Evolutionary conservation across 2,888 invertebrate species (phyloP).

Genomic region (Sussaba pulchella): DNA sequence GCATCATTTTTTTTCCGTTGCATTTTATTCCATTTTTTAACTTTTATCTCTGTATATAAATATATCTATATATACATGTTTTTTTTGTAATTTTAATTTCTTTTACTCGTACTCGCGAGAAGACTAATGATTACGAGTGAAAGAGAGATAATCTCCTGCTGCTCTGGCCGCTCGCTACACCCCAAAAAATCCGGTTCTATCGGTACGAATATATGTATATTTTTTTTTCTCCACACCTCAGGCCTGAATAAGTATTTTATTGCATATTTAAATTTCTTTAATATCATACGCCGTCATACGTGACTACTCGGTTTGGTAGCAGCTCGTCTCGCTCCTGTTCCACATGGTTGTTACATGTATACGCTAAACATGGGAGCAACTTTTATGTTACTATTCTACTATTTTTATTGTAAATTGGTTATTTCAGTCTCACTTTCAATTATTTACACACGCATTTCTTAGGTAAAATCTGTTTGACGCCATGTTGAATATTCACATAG

Average conservation of each 20-base stretch:
- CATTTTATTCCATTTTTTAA: slow-evolving; percentile 36
- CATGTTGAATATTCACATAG: too few relatives aligned
- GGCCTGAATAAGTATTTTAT: slow-evolving; percentile 60
- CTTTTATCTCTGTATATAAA: slow-evolving; percentile 61
- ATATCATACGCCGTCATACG: slow-evolving; percentile 58
- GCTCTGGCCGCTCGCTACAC: slow-evolving; percentile 31
- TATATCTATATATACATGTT: too few relatives aligned
- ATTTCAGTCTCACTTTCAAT: not conserved
- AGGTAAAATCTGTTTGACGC: too few relatives aligned
- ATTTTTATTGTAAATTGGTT: not conserved
- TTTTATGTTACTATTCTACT: not conserved
- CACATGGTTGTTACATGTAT: slow-evolving; percentile 56
- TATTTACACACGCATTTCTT: not conserved
- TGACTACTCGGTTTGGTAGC: slow-evolving; percentile 44
- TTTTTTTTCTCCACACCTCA: slow-evolving; percentile 46
- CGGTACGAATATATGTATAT: slow-evolving; percentile 39
- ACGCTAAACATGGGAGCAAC: slow-evolving; percentile 27
- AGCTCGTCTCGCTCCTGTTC: slow-evolving; percentile 33
- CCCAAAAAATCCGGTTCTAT: slow-evolving; percentile 57
- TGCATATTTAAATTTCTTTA: slow-evolving; percentile 57
- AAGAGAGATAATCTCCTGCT: slow-evolving; percentile 59
- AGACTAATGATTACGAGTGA: slow-evolving; percentile 80
- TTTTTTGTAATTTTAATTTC: not conserved
- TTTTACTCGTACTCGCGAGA: slow-evolving; percentile 37
- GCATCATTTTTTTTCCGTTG: too few relatives aligned